Evolutionary conservation across 2,888 invertebrate species (phyloP), one percentile per base, ranked within the genome.

Genomic region (Herminia tarsipennalis): DNA sequence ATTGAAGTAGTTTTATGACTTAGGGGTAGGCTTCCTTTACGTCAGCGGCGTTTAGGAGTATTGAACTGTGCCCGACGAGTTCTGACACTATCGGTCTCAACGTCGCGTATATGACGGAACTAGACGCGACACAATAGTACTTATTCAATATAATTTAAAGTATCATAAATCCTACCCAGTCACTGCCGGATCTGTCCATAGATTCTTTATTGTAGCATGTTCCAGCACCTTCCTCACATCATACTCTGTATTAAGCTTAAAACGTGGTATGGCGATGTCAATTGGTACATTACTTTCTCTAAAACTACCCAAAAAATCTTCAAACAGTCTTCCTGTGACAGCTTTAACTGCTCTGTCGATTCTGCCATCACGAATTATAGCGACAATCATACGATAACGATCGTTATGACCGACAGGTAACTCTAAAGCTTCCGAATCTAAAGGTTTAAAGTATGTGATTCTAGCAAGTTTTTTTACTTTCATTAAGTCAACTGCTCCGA

Each of bases 81-180:
- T n/a, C n/a, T n/a, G n/a, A n/a, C n/a, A n/a, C n/a, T n/a, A n/a
- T n/a, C n/a, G n/a, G n/a, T n/a, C n/a, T n/a, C n/a, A n/a, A n/a
- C n/a, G n/a, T n/a, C n/a, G n/a, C n/a, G n/a, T n/a, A n/a, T n/a
- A n/a, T n/a, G n/a, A n/a, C n/a, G n/a, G n/a, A n/a, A n/a, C n/a
- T n/a, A n/a, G n/a, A n/a, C n/a, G n/a, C n/a, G n/a, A n/a, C n/a
- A n/a, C n/a, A 18, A 10, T n/a, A n/a, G n/a, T n/a, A n/a, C n/a
- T n/a, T n/a, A n/a, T n/a, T n/a, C n/a, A n/a, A n/a, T 12, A 5
- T 12, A 25, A 17, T 25, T 10, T 20, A 5, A 2, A 3, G 9
- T 28, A 30, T n/a, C n/a, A n/a, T n/a, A n/a, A n/a, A n/a, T n/a
- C 38, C 10, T 38, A 42, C 42, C 29, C 16, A 1, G 35, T 42